These are phyloP conservation scores for Sarcophaga rosellei DNA, from an alignment of 2,888 invertebrate species.

Conservation along the genomic window DNA sequence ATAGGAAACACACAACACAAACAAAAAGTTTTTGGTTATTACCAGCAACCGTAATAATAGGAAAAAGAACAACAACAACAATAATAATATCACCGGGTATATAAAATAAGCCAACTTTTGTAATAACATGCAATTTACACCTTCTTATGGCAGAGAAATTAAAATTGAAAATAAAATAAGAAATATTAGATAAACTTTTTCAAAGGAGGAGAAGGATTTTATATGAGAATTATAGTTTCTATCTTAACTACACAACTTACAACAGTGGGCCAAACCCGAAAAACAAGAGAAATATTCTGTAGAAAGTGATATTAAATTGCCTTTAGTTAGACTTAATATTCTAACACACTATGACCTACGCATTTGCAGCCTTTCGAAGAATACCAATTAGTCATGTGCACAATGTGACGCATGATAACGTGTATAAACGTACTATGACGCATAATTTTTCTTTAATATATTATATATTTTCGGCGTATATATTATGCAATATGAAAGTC, in stretches of 20 bases:
- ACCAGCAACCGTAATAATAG: background rate
- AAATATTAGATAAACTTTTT: constrained; percentile 29
- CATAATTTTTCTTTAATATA: no score
- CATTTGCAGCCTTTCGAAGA: no score
- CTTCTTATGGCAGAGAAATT: constrained; percentile 26
- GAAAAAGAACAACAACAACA: background rate
- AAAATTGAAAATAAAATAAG: constrained; percentile 31
- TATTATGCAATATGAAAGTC: no score
- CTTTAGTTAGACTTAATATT: no score
- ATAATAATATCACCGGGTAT: no score
- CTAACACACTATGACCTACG: no score
- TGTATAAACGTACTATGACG: no score
- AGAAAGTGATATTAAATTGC: no score
- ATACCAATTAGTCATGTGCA: no score
- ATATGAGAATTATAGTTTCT: constrained; percentile 51
- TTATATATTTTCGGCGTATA: no score
- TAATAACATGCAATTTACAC: constrained; percentile 67
- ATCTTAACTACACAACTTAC: constrained; percentile 18
- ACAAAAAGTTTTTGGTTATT: constrained; percentile 23
- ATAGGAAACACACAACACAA: background rate
- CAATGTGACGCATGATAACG: no score
- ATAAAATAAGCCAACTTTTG: constrained; percentile 49
- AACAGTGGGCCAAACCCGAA: constrained; percentile 26
- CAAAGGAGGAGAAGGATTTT: constrained; percentile 45
- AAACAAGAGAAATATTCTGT: no score